Evolutionary conservation across 2,113 vertebrate genomes (phyloP), one percentile per base, ranked within the genome.

Genomic region (Platichthys flesus): DNA sequence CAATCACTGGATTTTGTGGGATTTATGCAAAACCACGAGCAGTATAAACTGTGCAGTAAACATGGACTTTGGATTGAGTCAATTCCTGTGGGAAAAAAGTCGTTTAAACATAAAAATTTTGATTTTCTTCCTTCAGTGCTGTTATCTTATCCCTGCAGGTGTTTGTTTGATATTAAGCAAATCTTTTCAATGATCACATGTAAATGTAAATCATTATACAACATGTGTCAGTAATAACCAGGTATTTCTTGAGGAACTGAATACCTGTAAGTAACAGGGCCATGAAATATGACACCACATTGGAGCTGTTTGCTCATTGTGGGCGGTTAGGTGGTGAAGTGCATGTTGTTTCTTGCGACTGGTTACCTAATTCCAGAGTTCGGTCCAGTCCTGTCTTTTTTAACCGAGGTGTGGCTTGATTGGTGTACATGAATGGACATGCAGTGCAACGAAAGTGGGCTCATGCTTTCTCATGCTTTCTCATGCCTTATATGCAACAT

Each of bases 381-480:
- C 49, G 10, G 3, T 15, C 35, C 12, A 3, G 23, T 20, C 3
- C 37, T 59, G 18, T 24, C 2, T 74, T 15, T 60, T 21, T 26
- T 4, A 14, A 14, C 37, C 42, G 57, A 75, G 73, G 83, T 59
- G 73, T 37, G 81, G 68, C 52, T 56, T 23, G 6, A 5, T 18
- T 35, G 58, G 16, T 59, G 0, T 47, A 75, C 83, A 76, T 92
- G 89, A 61, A 56, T 21, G 26, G n/a, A 16, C 83, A 56, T 65
- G 84, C 20, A 28, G 21, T 56, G 23, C 60, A 14, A 64, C 18
- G 6, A 24, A 51, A n/a, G 37, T 45, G 8, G 47, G 1, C 9
- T 23, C n/a, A 12, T 9, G 3, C 21, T 26, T 18, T 59, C 26
- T 40, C 3, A 0, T 55, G 14, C 15, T 28, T 28, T 28, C 26